Evolutionary conservation across 1,140 invertebrate species (phyloP), one percentile per base, ranked within the genome.

Genomic region (Drosophila elegans): DNA sequence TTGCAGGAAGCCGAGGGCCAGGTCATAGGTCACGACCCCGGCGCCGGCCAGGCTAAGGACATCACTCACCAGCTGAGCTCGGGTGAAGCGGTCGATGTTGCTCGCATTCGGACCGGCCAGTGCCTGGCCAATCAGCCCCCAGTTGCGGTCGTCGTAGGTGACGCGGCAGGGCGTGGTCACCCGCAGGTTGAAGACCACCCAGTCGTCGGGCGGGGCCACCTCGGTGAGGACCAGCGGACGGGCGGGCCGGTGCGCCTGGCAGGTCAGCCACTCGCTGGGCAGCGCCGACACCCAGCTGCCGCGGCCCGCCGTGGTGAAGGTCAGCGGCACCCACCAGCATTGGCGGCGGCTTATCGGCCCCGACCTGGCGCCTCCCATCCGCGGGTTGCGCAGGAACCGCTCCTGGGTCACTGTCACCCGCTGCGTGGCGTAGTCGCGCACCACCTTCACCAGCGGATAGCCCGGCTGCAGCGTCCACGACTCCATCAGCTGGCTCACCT

Each of bases 401-500:
- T 49, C 1, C 21, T 60, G 57, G 21, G 12, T 27, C 0, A 60
- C 27, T 0, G 7, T 36, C 9, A 60, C 57, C 32, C 11, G 32
- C 2, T 36, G 34, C 21, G 32, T 9, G 0, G 9, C 32, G 16
- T 60, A 60, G 45, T 60, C 5, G 4, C 57, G 44, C 12, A 1
- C 10, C n/a, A 60, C 57, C 0, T 0, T 2, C 3, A 60, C 5
- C 12, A 60, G 44, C 32, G 57, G 57, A 39, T 60, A 60, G 25
- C 57, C 57, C 21, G 57, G 57, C 16, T 49, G 45, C 57, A 49
- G 3, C 7, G 34, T 60, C 57, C 57, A 60, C 7, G 57, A 49
- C 32, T 48, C 34, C 57, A 60, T 60, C 12, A 60, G 12, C 44
- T 13, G 44, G 32, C 12, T 13, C 4, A 60, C 32, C 5, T 5